Evolutionary conservation across 2,113 vertebrate species (phyloP).

Genomic region (Cacatua alba): DNA sequence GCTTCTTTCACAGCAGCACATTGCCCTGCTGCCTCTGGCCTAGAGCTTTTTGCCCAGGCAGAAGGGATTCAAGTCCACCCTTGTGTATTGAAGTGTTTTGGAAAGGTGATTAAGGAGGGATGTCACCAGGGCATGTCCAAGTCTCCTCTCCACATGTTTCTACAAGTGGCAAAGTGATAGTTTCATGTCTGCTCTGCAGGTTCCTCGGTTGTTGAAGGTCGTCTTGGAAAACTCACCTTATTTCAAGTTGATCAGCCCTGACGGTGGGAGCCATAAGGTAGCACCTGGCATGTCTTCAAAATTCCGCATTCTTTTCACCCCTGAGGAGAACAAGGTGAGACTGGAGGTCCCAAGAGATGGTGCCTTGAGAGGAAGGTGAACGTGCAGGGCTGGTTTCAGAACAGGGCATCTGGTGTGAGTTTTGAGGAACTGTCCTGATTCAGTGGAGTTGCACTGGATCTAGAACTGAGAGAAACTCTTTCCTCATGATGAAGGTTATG

Average conservation of each 20-base stretch:
- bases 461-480: neutral
- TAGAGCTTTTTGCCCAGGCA: neutral
- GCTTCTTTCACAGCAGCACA: neutral
- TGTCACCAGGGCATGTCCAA: neutral
- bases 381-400: neutral
- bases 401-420: neutral
- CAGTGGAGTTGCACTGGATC: neutral
- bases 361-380: neutral
- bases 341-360: neutral
- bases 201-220: conserved; percentile 78
- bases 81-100: neutral
- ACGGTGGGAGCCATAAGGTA: conserved; percentile 67
- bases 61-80: neutral
- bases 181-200: conserved; percentile 59
- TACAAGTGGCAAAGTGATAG: neutral
- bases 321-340: conserved; percentile 84
- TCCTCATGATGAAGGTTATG: neutral
- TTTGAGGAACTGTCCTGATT: neutral
- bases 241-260: conserved; percentile 78
- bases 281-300: conserved; percentile 75
- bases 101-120: neutral
- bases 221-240: conserved; percentile 79
- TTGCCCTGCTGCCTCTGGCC: neutral
- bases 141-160: neutral
- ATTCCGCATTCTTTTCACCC: conserved; percentile 83